Percentiles rank a stretch among this genome's conserved stretches.
phyloP scores from a whole-genome alignment of 2,888 invertebrate genomes.

The Clostera curtula region DNA sequence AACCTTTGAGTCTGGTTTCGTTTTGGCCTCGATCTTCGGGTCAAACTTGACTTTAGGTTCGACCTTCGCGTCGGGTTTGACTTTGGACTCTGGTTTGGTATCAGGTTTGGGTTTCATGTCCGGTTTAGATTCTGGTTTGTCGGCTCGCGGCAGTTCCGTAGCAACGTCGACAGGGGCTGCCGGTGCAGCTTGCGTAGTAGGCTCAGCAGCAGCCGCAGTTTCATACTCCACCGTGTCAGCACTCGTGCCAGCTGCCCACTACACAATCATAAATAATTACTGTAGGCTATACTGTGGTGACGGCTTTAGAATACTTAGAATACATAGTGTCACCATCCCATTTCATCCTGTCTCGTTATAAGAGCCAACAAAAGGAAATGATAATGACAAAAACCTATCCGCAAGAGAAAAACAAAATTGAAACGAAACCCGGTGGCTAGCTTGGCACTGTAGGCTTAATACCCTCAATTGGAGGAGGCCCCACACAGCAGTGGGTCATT shows the following conservation, averaged over 20 bases:
- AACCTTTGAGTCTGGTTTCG: constrained; percentile 7
- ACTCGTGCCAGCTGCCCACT: constrained; percentile 53
- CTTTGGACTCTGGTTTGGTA: constrained; percentile 23
- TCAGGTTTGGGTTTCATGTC: constrained; percentile 22
- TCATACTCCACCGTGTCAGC: constrained; percentile 28
- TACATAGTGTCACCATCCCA: too few species aligned
- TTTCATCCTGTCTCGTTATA: too few species aligned
- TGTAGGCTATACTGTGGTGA: too few species aligned
- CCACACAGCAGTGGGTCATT: too few species aligned
- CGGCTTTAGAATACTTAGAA: too few species aligned
- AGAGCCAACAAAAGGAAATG: too few species aligned
- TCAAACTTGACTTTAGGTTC: constrained; percentile 24
- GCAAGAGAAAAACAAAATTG: too few species aligned
- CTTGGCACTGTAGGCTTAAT: too few species aligned
- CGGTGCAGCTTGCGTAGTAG: constrained; percentile 14
- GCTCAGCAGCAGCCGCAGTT: constrained; percentile 13
- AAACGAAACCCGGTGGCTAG: too few species aligned
- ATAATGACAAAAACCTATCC: too few species aligned
- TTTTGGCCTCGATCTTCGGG: constrained; percentile 12
- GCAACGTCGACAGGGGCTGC: constrained; percentile 13
- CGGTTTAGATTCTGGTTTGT: constrained; percentile 19
- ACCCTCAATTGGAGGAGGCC: too few species aligned
- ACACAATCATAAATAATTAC: constrained; percentile 10
- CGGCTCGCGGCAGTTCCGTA: constrained; percentile 20
- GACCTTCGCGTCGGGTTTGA: constrained; percentile 25